Evolutionary conservation across 2,113 vertebrate genomes (phyloP).

Genomic region (Copsychus sechellarum): DNA sequence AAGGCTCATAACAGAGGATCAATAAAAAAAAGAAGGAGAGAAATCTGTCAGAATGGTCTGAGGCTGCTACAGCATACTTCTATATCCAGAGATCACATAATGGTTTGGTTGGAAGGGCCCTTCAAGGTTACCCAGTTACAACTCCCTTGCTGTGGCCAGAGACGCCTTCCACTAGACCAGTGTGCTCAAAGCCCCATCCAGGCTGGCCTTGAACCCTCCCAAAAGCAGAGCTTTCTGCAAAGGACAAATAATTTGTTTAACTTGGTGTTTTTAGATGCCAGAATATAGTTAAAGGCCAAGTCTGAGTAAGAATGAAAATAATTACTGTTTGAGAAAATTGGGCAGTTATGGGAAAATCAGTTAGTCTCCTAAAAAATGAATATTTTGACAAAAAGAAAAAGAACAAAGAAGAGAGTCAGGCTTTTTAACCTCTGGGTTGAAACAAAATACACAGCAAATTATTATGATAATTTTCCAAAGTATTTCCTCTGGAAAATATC

Average conservation of each 20-base stretch:
- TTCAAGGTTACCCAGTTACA: background rate
- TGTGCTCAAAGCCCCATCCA: background rate
- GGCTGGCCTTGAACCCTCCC: background rate
- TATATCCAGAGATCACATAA: background rate
- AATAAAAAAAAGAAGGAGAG: background rate
- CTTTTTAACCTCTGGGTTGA: background rate
- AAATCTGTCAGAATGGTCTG: background rate
- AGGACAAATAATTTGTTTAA: background rate
- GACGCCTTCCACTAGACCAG: background rate
- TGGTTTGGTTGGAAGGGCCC: background rate
- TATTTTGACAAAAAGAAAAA: background rate
- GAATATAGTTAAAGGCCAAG: background rate
- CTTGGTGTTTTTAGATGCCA: background rate
- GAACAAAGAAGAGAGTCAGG: rapidly evolving
- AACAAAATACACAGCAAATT: background rate
- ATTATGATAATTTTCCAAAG: background rate
- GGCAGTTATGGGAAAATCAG: background rate
- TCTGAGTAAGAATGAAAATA: background rate
- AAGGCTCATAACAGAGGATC: background rate
- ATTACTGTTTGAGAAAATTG: background rate
- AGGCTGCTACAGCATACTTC: background rate
- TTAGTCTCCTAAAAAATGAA: background rate
- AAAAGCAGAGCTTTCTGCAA: background rate
- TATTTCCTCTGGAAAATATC: background rate
- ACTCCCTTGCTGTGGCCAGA: background rate